Conservation (phyloP, 1,140 invertebrate species). For the Aphaenogaster rudis region DNA sequence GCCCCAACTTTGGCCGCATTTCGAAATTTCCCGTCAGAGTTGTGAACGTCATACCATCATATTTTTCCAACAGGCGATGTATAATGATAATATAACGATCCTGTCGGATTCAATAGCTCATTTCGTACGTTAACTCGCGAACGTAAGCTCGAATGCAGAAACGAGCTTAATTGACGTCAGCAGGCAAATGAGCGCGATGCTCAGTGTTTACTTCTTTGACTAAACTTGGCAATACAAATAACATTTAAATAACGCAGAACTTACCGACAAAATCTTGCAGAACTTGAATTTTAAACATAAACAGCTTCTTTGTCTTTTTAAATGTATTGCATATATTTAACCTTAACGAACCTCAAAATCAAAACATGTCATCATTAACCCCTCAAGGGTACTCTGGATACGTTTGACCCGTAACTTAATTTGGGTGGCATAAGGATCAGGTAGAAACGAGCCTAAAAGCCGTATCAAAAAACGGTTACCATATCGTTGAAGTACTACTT, state of each 20-base stretch:
- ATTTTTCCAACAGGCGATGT: neutral
- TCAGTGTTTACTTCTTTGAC: constrained; percentile 10
- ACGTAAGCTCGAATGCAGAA: constrained; percentile 24
- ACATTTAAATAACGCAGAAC: neutral
- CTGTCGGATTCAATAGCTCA: constrained; percentile 27
- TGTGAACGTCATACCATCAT: neutral
- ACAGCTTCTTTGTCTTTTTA: neutral
- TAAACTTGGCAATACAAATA: neutral
- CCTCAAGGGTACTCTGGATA: neutral
- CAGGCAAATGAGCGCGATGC: neutral
- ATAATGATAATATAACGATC: constrained; percentile 33
- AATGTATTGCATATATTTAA: neutral
- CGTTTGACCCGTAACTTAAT: too few species aligned
- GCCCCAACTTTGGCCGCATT: constrained; percentile 32
- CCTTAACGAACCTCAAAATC: neutral
- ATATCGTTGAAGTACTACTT: too few species aligned
- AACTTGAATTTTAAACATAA: neutral
- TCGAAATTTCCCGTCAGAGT: constrained; percentile 28
- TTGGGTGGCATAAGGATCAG: too few species aligned
- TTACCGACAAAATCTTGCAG: neutral
- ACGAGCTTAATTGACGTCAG: constrained; percentile 12
- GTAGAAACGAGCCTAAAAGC: too few species aligned
- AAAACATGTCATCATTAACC: neutral
- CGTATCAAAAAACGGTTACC: too few species aligned
- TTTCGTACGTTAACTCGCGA: neutral